Evolutionary conservation across 2,113 vertebrate genomes (phyloP).

Genomic region (Siniperca knerii): DNA sequence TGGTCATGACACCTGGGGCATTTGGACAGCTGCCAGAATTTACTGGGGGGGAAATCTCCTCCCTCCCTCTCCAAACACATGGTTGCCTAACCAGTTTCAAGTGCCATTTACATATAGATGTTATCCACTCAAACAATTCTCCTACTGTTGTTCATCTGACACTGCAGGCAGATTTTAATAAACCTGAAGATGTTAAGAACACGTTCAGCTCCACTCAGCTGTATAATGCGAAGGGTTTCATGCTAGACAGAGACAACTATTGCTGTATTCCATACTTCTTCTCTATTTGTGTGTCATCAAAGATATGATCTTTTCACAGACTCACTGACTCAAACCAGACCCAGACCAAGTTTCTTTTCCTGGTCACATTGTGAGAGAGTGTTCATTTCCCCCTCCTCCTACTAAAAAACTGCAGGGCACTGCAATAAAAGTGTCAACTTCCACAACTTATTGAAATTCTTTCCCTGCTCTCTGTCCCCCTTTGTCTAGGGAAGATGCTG

Average conservation of each 20-base stretch:
- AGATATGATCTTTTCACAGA: conserved; percentile 36
- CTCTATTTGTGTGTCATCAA: conserved; percentile 25
- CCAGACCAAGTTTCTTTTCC: conserved; percentile 26
- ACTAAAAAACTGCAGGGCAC: conserved; percentile 38
- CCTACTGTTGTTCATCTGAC: background rate
- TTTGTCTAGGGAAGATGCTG: conserved; percentile 44
- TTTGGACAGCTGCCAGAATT: conserved; percentile 60
- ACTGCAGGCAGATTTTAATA: background rate
- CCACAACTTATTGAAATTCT: conserved; percentile 66
- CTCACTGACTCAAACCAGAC: conserved; percentile 18
- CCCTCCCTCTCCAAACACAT: conserved; percentile 55
- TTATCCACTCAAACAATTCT: conserved; percentile 20
- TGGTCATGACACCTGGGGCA: conserved; percentile 60
- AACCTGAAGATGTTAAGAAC: conserved; percentile 13
- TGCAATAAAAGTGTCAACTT: conserved; percentile 67
- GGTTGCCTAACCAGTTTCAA: conserved; percentile 60
- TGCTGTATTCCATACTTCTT: background rate
- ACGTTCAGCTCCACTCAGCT: background rate
- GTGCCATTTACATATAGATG: conserved; percentile 22
- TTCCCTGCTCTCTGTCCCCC: conserved; percentile 36
- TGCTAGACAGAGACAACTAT: conserved; percentile 5
- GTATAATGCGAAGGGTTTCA: background rate
- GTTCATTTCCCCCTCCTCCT: conserved; percentile 11
- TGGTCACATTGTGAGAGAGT: conserved; percentile 31
- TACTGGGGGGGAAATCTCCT: conserved; percentile 5